Conservation (phyloP, 2,113 vertebrate species). For the Stigmatopora nigra region DNA sequence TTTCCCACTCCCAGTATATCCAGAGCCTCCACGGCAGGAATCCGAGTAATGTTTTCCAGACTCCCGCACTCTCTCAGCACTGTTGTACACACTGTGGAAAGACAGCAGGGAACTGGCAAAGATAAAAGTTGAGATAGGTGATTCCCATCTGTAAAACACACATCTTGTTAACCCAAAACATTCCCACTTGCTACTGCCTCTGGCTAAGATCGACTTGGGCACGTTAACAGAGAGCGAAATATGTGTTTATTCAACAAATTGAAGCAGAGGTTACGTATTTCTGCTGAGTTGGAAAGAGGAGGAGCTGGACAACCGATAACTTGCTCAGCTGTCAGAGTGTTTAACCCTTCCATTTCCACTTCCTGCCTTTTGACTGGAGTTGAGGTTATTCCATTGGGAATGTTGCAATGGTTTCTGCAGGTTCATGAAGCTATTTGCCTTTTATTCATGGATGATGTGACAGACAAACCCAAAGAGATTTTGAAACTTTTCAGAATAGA, state of each 20-base stretch:
- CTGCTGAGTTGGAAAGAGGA: conserved; percentile 32
- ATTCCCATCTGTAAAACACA: background rate
- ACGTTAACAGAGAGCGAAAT: conserved; percentile 5
- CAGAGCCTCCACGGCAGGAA: conserved; percentile 57
- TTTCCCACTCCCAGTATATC: conserved; percentile 34
- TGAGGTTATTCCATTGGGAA: background rate
- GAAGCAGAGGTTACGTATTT: conserved; percentile 55
- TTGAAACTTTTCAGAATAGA: too few species aligned
- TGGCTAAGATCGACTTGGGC: conserved; percentile 1
- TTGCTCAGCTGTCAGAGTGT: conserved; percentile 40
- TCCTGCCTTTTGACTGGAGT: background rate
- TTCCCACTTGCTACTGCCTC: conserved; percentile 5
- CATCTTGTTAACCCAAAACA: background rate
- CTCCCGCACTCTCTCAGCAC: conserved; percentile 5
- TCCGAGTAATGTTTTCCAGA: conserved; percentile 69
- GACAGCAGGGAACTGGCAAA: conserved; percentile 22
- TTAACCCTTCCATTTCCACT: conserved; percentile 40
- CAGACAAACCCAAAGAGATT: too few species aligned
- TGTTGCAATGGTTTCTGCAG: background rate
- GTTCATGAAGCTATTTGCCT: background rate
- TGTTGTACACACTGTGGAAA: conserved; percentile 20
- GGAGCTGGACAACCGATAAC: conserved; percentile 35
- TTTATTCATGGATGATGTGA: too few species aligned
- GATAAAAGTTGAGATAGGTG: conserved; percentile 22
- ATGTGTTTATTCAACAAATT: conserved; percentile 42